Conservation (phyloP, 2,113 vertebrate species). For the Galbula dea region DNA sequence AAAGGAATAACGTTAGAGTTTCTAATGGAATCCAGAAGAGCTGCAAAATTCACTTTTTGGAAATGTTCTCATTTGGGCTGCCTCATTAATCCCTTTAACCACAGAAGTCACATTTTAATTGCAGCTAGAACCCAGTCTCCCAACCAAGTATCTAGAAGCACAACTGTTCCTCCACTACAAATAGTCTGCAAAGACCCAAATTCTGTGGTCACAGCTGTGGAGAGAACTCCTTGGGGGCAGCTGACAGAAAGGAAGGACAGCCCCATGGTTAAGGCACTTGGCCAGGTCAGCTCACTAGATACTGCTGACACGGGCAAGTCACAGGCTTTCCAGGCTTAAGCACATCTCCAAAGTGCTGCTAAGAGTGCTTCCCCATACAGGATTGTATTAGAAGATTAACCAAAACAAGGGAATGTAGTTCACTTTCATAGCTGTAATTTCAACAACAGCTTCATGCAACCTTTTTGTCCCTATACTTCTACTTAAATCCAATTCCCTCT, state of each 20-base stretch:
- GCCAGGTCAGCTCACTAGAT: background rate
- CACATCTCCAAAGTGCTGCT: background rate
- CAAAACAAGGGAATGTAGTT: background rate
- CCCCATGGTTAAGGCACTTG: fast-evolving
- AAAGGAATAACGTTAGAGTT: background rate
- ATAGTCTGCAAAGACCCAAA: background rate
- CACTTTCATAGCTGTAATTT: background rate
- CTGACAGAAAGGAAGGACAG: background rate
- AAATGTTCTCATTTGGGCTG: background rate
- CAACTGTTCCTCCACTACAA: background rate
- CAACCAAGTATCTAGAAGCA: background rate
- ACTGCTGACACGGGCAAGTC: background rate
- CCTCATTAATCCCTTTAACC: constrained; percentile 21
- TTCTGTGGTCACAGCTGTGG: background rate
- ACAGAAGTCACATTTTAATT: background rate
- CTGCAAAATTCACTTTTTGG: background rate
- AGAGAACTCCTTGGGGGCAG: background rate
- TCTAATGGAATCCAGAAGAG: background rate
- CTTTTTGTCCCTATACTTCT: background rate
- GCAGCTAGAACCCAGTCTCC: background rate
- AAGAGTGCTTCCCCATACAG: fast-evolving
- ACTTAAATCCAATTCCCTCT: background rate
- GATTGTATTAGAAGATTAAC: background rate
- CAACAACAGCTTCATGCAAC: background rate
- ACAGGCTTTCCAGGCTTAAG: background rate